Conservation (phyloP, 2,888 invertebrate genomes). For the Himalopsyche tibetana region DNA sequence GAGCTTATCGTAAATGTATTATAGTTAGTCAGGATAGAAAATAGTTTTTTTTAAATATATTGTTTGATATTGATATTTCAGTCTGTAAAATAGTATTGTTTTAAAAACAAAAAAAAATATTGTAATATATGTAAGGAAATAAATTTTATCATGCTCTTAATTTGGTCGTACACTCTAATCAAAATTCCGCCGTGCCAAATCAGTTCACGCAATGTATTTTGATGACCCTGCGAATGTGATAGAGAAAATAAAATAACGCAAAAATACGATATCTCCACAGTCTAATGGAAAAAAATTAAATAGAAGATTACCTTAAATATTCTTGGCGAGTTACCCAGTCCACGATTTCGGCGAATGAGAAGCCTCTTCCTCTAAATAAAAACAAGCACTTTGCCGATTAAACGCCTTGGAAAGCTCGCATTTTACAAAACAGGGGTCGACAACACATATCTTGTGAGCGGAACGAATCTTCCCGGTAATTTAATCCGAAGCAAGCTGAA, state of each 20-base stretch:
- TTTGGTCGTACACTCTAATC: no score
- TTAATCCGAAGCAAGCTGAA: not conserved
- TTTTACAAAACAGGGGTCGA: not conserved
- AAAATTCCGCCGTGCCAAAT: no score
- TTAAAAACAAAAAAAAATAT: no score
- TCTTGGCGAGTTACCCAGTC: not conserved
- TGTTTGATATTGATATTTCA: no score
- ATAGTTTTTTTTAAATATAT: no score
- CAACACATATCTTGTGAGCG: not conserved
- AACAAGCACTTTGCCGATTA: constrained; percentile 60
- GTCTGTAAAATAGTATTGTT: no score
- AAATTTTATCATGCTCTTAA: no score
- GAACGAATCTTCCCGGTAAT: not conserved
- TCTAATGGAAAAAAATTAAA: constrained; percentile 40
- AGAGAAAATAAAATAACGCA: constrained; percentile 23
- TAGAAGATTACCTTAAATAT: constrained; percentile 42
- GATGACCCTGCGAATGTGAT: constrained; percentile 11
- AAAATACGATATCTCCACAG: constrained; percentile 14
- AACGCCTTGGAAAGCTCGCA: constrained; percentile 48
- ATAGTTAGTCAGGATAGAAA: no score
- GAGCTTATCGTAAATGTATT: no score
- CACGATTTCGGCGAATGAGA: constrained; percentile 1
- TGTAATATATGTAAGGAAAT: no score
- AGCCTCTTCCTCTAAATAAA: constrained; percentile 49
- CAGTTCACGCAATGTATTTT: not conserved